These are phyloP conservation scores for Leuciscus idus DNA, from an alignment of 2,113 vertebrate species.

Conservation along the genomic window DNA sequence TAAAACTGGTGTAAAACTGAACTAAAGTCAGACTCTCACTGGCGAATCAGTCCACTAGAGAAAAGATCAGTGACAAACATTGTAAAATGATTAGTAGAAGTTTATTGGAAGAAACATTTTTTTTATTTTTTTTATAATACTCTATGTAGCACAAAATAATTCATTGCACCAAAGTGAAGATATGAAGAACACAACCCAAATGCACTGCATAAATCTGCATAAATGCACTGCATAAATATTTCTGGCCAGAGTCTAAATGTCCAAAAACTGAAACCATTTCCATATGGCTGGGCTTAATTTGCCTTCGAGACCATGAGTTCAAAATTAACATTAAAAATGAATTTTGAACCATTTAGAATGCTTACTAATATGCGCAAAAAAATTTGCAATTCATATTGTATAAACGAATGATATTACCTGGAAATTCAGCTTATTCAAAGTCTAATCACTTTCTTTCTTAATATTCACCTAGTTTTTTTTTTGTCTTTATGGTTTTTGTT, in stretches of 20 bases:
- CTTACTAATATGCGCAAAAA: background rate
- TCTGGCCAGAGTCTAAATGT: background rate
- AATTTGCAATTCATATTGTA: background rate
- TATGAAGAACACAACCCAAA: background rate
- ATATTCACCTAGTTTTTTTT: background rate
- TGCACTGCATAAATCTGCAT: slow-evolving; percentile 3
- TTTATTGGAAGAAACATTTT: background rate
- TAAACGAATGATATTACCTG: background rate
- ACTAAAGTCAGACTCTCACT: background rate
- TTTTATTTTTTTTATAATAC: background rate
- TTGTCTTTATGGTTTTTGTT: background rate
- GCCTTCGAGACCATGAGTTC: background rate
- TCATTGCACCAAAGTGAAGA: background rate
- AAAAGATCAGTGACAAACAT: background rate
- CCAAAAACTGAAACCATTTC: slow-evolving; percentile 11
- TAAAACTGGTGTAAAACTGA: background rate
- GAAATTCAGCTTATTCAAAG: background rate
- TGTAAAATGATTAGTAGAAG: background rate
- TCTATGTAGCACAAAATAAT: background rate
- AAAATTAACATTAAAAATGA: background rate
- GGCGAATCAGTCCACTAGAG: background rate
- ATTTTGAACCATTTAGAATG: background rate
- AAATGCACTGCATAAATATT: background rate
- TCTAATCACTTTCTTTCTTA: background rate
- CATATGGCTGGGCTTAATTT: background rate